phyloP scores from a whole-genome alignment of 2,888 invertebrate genomes.

The Exephanes ischioxanthus region DNA sequence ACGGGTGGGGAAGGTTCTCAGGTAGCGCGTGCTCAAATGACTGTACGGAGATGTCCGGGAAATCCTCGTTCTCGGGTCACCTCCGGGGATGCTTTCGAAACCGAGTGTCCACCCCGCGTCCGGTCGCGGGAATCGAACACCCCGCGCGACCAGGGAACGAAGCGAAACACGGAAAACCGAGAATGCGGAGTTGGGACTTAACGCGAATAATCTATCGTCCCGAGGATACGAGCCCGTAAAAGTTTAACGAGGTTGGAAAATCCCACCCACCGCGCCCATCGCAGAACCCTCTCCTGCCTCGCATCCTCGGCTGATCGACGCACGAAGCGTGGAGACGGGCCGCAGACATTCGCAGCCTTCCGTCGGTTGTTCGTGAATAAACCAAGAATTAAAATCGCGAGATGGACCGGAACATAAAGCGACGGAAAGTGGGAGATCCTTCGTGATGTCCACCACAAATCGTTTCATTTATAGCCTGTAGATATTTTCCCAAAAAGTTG shows the following conservation, averaged over 20 bases:
- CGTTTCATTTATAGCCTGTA: no score
- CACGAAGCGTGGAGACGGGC: no score
- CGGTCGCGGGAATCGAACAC: constrained; percentile 15
- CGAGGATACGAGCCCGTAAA: constrained; percentile 61
- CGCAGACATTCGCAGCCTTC: no score
- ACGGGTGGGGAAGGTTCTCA: not conserved
- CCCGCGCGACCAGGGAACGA: not conserved
- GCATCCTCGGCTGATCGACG: no score
- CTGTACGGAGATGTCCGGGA: not conserved
- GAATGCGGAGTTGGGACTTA: constrained; percentile 46
- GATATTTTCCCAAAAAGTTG: no score
- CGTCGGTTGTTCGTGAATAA: no score
- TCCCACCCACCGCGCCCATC: not conserved
- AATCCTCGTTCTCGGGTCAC: not conserved
- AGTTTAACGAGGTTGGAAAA: constrained; percentile 62
- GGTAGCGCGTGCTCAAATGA: not conserved
- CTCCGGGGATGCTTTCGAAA: constrained; percentile 27
- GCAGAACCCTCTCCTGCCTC: no score
- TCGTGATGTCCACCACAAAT: no score
- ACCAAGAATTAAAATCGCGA: no score
- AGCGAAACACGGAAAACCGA: not conserved
- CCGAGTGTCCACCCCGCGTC: constrained; percentile 3
- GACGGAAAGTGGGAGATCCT: no score
- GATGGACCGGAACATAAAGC: no score
- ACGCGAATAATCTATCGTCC: constrained; percentile 44